Conservation (phyloP, 2,888 invertebrate species). For the Nemotelus pantherinus region DNA sequence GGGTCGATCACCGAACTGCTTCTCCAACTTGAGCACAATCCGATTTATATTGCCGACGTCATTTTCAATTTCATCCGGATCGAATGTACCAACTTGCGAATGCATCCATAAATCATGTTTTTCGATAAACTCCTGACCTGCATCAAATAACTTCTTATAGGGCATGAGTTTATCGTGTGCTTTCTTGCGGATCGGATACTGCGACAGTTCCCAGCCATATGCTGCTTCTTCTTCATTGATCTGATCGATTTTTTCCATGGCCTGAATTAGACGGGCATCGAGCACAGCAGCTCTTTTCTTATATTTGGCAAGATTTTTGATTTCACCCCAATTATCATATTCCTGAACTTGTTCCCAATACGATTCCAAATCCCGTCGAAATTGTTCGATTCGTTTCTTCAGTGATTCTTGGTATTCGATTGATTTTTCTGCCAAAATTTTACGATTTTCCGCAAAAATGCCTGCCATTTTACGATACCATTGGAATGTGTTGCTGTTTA, state of each 20-base stretch:
- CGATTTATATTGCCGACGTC: slow-evolving; percentile 66
- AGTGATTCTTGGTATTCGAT: slow-evolving; percentile 86
- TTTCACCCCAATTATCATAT: slow-evolving; percentile 87
- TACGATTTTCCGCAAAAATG: slow-evolving; percentile 83
- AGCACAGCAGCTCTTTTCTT: slow-evolving; percentile 81
- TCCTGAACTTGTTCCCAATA: slow-evolving; percentile 85
- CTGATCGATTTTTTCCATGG: slow-evolving; percentile 82
- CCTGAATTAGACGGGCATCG: slow-evolving; percentile 73
- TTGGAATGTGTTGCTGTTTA: slow-evolving; percentile 86
- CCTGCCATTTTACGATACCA: slow-evolving; percentile 86
- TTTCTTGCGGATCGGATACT: slow-evolving; percentile 85
- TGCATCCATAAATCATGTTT: slow-evolving; percentile 89
- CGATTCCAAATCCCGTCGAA: slow-evolving; percentile 81
- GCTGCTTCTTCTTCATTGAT: slow-evolving; percentile 92
- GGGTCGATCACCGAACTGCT: slow-evolving; percentile 81
- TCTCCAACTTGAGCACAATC: slow-evolving; percentile 87
- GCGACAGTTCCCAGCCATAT: slow-evolving; percentile 87
- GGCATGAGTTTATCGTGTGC: slow-evolving; percentile 83
- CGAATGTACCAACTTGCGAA: slow-evolving; percentile 80
- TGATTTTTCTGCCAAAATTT: slow-evolving; percentile 82
- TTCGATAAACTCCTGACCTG: slow-evolving; percentile 84
- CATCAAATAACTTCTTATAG: slow-evolving; percentile 88
- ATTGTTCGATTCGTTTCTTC: slow-evolving; percentile 80
- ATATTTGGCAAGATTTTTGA: slow-evolving; percentile 84
- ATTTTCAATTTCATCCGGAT: slow-evolving; percentile 87